phyloP scores from a whole-genome alignment of 1,140 invertebrate species.

The Papilio xuthus region DNA sequence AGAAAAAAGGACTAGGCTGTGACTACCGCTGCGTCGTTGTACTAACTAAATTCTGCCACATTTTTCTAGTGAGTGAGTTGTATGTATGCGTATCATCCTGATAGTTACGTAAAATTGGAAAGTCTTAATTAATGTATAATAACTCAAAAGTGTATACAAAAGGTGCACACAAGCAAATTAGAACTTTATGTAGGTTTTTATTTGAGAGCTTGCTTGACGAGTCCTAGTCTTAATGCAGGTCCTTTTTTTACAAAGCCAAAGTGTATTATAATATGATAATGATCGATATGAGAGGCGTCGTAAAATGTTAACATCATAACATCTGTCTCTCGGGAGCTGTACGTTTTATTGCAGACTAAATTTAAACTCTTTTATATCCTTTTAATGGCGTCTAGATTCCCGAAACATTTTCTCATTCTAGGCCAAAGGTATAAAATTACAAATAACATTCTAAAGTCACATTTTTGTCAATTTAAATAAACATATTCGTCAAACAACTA shows the following conservation, averaged over 20 bases:
- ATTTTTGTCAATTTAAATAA: not conserved
- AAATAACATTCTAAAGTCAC: not conserved
- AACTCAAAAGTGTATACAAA: no score
- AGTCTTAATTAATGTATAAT: no score
- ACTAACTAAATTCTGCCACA: not conserved
- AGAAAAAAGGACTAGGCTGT: not conserved
- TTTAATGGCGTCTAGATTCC: constrained; percentile 9
- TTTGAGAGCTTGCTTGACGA: not conserved
- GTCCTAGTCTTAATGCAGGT: not conserved
- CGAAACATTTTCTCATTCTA: not conserved
- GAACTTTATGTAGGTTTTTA: not conserved
- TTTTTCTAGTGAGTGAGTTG: no score
- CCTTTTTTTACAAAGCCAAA: not conserved
- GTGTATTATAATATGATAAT: constrained; percentile 16
- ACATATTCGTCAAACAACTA: no score
- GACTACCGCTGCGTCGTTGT: not conserved
- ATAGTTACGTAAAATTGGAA: no score
- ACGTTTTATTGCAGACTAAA: constrained; percentile 30
- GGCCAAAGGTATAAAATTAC: not conserved
- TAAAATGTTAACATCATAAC: constrained; percentile 26
- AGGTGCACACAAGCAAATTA: no score
- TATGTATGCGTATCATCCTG: no score
- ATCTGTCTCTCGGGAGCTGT: constrained; percentile 21
- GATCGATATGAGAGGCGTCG: constrained; percentile 1
- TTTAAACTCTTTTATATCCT: constrained; percentile 27